Evolutionary conservation across 1,140 invertebrate genomes (phyloP), one percentile per base, ranked within the genome.

Genomic region (Phymorhynchus buccinoides): DNA sequence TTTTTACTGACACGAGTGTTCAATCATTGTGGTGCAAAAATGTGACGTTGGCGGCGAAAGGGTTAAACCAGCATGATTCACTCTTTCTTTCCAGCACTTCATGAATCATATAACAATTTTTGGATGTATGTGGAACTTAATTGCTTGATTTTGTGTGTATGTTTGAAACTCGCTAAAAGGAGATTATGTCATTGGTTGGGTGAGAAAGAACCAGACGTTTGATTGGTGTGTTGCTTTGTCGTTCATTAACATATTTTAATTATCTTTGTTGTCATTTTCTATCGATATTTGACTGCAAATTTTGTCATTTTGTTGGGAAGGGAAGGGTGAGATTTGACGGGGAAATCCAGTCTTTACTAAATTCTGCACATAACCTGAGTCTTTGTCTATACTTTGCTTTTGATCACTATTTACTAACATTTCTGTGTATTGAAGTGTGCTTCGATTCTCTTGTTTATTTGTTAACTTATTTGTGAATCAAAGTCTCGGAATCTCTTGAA

Each of bases 291-390:
- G 4, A 62, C 22, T 27, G 2, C 56, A 14, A 62, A 22, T 62
- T 16, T 62, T 62, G 56, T 62, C 12, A 62, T 22, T 62, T 62
- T 22, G 22, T 62, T 16, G 56, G 56, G 18, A 27, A 22, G 4
- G 12, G 12, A 4, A 22, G 56, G 56, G n/a, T n/a, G n/a, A n/a
- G n/a, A n/a, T n/a, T n/a, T n/a, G n/a, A n/a, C n/a, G n/a, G n/a
- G 56, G 22, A 27, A 62, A 62, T 62, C 56, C 56, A 62, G 56
- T 62, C 56, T 62, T 62, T 62, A 62, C 56, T 62, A 62, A 62
- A 62, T 62, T 27, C 56, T 62, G 56, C 56, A 62, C 56, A 62
- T 62, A 62, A 62, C 56, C 22, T 62, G n/a, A 62, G n/a, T 62
- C 22, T 14, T 52, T 62, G 56, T 62, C 56, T 62, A 22, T 18